These are phyloP conservation scores for Neolamprologus variostigma DNA, from an alignment of 2,113 vertebrate species.

Conservation along the genomic window DNA sequence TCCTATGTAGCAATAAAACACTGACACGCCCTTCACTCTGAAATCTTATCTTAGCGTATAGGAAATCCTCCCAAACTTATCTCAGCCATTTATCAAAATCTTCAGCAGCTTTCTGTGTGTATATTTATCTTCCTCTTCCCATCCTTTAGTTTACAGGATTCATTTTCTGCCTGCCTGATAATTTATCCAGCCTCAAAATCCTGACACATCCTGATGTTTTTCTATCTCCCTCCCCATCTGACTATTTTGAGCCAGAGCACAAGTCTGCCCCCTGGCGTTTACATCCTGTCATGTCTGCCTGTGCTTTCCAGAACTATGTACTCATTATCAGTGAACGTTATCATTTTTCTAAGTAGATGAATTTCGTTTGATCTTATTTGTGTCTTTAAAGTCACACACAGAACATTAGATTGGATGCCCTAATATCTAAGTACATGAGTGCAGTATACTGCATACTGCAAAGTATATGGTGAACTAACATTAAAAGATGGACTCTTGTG, in stretches of 20 bases:
- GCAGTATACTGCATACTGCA: background rate
- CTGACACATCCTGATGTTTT: conserved; percentile 29
- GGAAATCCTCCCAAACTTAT: conserved; percentile 15
- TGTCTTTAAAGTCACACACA: background rate
- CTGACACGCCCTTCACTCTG: conserved; percentile 29
- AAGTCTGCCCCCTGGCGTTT: conserved; percentile 57
- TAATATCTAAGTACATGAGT: background rate
- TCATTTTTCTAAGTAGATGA: background rate
- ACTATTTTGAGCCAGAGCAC: background rate
- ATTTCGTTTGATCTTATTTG: background rate
- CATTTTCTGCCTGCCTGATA: conserved; percentile 38
- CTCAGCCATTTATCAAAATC: conserved; percentile 35
- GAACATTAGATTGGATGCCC: background rate
- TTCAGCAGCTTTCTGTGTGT: background rate
- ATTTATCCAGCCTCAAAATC: conserved; percentile 39
- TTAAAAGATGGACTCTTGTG: background rate
- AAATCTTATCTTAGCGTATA: conserved; percentile 3
- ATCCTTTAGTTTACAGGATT: conserved; percentile 34
- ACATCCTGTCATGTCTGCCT: background rate
- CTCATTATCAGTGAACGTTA: background rate
- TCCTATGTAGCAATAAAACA: background rate
- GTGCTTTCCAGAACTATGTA: background rate
- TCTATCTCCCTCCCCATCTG: background rate
- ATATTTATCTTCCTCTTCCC: conserved; percentile 19
- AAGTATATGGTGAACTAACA: background rate